Evolutionary conservation across 2,888 invertebrate species (phyloP), one percentile per base, ranked within the genome.

Genomic region (Eubasilissa splendida): DNA sequence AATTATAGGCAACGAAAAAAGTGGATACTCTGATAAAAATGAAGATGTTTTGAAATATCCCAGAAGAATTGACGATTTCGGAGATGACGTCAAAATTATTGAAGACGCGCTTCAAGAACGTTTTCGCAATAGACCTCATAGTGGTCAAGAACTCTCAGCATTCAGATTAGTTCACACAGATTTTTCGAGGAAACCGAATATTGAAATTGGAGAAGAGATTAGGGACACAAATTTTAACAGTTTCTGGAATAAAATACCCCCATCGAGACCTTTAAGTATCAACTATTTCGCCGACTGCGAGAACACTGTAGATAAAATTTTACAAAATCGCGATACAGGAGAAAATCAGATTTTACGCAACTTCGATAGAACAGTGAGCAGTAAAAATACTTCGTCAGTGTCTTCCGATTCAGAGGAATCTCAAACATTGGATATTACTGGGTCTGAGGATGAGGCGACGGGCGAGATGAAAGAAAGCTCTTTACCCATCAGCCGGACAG

Each of bases 381-480:
- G 54, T 12, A 71, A 52, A 86, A 86, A 71, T 1, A 65, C 76
- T n/a, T 90, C 90, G 0, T 88, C 90, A 0, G 89, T 88, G 82
- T 89, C 89, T 42, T 90, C 90, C 0, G 91, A 91, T 65, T 76
- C 82, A 8, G 84, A 84, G 82, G 91, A 91, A 81, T 90, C 91
- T 0, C 85, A 91, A 65, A 90, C 90, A 80, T 86, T 91, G 3
- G 91, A 91, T 85, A 91, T 91, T 65, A 91, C 91, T 88, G 91
- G 91, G 5, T 90, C 90, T 0, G 91, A 91, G 85, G 91, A 90
- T 82, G 91, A 91, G 82, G 52, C 74, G 8, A 22, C 14, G 4
- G 50, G 5, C 3, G 31, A 59, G 9, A 63, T n/a, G 1, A 52
- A 52, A 59, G 59, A 52, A 53, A 52, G 7, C 12, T 42, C 58